These are phyloP conservation scores for Theropithecus gelada DNA, from an alignment of 2,113 vertebrate species.

Conservation along the genomic window DNA sequence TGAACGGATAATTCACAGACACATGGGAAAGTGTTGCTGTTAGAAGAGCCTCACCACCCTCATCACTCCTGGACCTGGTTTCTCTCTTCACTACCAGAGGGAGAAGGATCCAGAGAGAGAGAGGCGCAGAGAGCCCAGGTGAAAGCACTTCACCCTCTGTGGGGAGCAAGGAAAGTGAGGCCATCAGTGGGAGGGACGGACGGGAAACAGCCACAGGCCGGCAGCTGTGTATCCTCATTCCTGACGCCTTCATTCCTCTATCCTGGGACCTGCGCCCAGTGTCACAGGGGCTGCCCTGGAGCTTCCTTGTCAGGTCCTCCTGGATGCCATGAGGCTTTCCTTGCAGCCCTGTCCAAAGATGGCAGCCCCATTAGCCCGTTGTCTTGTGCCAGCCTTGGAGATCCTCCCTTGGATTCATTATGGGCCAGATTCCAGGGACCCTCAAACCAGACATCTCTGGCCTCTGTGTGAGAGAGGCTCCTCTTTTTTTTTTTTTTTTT, in stretches of 20 bases:
- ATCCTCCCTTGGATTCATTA: background rate
- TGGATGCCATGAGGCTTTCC: background rate
- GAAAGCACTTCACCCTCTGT: accelerated
- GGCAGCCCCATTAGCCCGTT: background rate
- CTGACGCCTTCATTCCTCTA: no score
- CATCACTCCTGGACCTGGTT: background rate
- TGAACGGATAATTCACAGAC: background rate
- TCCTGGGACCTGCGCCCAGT: background rate
- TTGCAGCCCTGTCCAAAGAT: background rate
- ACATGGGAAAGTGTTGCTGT: background rate
- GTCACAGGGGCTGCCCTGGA: background rate
- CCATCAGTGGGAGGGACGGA: no score
- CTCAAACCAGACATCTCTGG: background rate
- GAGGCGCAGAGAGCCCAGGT: background rate
- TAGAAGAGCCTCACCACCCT: background rate
- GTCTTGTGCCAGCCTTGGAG: background rate
- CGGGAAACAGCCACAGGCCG: background rate
- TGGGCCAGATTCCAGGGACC: background rate
- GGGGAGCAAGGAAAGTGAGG: background rate
- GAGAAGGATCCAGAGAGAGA: background rate
- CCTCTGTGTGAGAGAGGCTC: background rate
- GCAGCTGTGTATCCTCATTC: background rate
- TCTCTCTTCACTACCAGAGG: background rate
- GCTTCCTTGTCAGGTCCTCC: background rate
- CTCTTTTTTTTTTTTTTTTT: no score